phyloP scores from a whole-genome alignment of 2,113 vertebrate species.

The Peromyscus polionotus region DNA sequence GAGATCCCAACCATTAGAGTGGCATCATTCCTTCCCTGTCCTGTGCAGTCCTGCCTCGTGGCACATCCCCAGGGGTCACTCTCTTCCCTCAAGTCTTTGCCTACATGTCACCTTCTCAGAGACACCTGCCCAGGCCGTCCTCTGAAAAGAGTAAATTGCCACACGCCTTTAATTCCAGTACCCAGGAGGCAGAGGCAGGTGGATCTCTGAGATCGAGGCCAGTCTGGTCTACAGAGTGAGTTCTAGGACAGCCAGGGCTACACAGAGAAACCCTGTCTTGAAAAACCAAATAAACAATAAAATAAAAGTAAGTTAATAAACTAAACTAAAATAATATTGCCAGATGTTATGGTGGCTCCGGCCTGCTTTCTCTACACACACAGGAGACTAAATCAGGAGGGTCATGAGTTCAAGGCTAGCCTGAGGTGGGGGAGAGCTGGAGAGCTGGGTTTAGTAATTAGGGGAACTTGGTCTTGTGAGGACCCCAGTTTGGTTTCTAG shows the following conservation, averaged over 20 bases:
- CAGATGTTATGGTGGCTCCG: not conserved
- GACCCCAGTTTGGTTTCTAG: not conserved
- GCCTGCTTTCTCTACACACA: not conserved
- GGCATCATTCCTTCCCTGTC: not conserved
- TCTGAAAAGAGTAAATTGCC: not conserved
- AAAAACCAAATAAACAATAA: not conserved
- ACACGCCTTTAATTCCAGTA: not conserved
- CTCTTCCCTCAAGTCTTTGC: not conserved
- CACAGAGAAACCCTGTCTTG: not conserved
- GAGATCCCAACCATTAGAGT: not conserved
- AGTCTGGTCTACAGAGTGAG: not conserved
- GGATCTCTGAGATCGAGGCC: not conserved
- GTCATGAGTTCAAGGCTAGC: not conserved
- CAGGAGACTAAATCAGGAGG: not conserved
- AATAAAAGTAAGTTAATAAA: not conserved
- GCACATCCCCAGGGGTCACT: not conserved
- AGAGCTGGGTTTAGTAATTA: not conserved
- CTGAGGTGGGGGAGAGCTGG: not conserved
- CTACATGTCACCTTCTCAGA: conserved; percentile 30
- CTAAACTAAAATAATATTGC: not conserved
- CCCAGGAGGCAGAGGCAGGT: not conserved
- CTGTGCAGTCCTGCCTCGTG: not conserved
- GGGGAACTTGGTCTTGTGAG: not conserved
- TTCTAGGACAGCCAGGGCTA: not conserved
- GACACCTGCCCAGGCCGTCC: not conserved